These are phyloP conservation scores for Apogon hyalosoma DNA, from an alignment of 2,797 vertebrate genomes.

Conservation along the genomic window DNA sequence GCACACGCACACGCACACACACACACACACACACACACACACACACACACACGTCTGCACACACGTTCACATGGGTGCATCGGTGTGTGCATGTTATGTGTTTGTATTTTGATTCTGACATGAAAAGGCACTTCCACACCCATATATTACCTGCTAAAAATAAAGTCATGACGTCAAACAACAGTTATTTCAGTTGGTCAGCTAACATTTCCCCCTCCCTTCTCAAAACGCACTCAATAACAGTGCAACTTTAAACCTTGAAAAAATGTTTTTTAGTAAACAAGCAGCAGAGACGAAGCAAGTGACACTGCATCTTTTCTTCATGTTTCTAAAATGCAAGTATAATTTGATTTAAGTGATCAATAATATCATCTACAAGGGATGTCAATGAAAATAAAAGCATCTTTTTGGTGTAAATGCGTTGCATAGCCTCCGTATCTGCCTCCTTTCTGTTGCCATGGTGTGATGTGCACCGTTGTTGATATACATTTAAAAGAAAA, in stretches of 20 bases:
- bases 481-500: conserved; percentile 18
- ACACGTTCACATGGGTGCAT: conserved; percentile 53
- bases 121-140: conserved; percentile 89
- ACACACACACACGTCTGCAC: conserved; percentile 40
- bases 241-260: conserved; percentile 86
- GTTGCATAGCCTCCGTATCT: neutral
- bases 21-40: conserved; percentile 3
- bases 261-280: conserved; percentile 71
- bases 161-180: conserved; percentile 89
- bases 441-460: conserved; percentile 3
- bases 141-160: conserved; percentile 92
- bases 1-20: neutral
- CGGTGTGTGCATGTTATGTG: conserved; percentile 71
- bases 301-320: conserved; percentile 23
- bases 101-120: conserved; percentile 87
- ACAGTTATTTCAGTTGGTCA: conserved; percentile 88
- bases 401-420: neutral
- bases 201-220: conserved; percentile 81
- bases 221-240: conserved; percentile 85
- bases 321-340: neutral
- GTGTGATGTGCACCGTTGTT: conserved; percentile 7
- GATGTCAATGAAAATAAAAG: neutral
- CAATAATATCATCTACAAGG: neutral
- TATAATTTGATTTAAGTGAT: neutral
- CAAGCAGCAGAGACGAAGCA: conserved; percentile 8